These are phyloP conservation scores for Mastacembelus armatus DNA, from an alignment of 2,797 vertebrate species.

Conservation along the genomic window DNA sequence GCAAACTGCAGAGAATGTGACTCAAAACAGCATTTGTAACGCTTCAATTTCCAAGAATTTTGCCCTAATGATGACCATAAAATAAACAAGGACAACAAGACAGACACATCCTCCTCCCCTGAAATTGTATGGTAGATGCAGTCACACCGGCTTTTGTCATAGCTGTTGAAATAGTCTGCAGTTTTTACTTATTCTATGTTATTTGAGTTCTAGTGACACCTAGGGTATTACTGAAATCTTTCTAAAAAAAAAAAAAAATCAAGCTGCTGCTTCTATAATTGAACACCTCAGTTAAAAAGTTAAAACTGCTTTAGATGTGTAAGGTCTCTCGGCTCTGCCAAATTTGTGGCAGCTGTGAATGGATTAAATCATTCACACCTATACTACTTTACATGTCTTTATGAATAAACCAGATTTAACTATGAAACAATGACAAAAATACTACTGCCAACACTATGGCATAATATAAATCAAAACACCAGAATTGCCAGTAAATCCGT, in stretches of 20 bases:
- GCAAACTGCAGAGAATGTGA: slow-evolving; percentile 10
- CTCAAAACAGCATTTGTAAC: not conserved
- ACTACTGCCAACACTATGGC: too few species aligned
- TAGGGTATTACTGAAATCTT: not conserved
- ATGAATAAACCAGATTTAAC: too few species aligned
- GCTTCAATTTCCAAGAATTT: not conserved
- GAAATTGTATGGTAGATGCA: too few species aligned
- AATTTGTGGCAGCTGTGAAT: too few species aligned
- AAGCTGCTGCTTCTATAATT: not conserved
- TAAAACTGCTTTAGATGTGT: too few species aligned
- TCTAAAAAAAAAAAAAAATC: too few species aligned
- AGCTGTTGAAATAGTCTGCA: not conserved
- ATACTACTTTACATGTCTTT: not conserved
- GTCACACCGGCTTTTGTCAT: too few species aligned
- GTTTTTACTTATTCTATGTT: not conserved
- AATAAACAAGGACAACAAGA: not conserved
- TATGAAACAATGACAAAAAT: too few species aligned
- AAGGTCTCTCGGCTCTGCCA: too few species aligned
- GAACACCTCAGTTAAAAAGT: not conserved
- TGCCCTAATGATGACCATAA: not conserved
- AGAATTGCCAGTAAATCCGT: too few species aligned
- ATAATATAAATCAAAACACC: too few species aligned
- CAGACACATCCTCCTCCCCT: not conserved
- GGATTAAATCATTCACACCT: too few species aligned
- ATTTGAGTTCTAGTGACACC: not conserved